Percentiles rank a stretch among this genome's conserved stretches.
These are phyloP conservation scores for Sesia apiformis DNA, from an alignment of 2,888 invertebrate genomes.

Conservation along the genomic window DNA sequence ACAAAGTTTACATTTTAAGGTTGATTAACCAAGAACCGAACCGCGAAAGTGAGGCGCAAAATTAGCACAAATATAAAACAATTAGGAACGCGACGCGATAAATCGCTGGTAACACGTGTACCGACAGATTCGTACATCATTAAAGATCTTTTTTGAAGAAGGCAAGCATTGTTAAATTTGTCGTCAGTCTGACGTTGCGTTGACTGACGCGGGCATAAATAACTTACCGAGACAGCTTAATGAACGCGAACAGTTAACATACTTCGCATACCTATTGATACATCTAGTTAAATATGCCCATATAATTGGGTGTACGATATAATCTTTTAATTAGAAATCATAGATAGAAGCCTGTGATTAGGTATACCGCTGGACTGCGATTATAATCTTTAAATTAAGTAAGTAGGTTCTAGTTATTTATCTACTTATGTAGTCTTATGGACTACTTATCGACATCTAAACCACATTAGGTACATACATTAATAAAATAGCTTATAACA, in stretches of 20 bases:
- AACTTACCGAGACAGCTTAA: slow-evolving; percentile 38
- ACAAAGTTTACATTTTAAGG: neutral
- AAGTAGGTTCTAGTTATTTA: too few relatives aligned
- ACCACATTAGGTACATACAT: too few relatives aligned
- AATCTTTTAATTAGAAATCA: too few relatives aligned
- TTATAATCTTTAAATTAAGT: too few relatives aligned
- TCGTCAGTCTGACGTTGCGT: slow-evolving; percentile 38
- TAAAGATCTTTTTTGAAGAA: slow-evolving; percentile 34
- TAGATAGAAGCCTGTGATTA: too few relatives aligned
- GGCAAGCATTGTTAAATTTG: slow-evolving; percentile 65
- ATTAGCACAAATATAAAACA: slow-evolving; percentile 26
- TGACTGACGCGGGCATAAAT: slow-evolving; percentile 61
- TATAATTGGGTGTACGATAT: too few relatives aligned
- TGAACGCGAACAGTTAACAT: slow-evolving; percentile 7
- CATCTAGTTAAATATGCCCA: neutral
- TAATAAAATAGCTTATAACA: neutral
- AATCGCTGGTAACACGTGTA: slow-evolving; percentile 42
- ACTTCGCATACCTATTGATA: neutral
- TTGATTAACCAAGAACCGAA: slow-evolving; percentile 9
- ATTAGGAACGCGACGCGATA: slow-evolving; percentile 39
- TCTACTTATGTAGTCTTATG: too few relatives aligned
- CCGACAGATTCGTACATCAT: slow-evolving; percentile 64
- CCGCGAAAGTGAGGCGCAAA: slow-evolving; percentile 19
- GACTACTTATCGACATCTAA: too few relatives aligned
- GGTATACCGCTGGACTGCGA: too few relatives aligned